Evolutionary conservation across 2,888 invertebrate genomes (phyloP), one percentile per base, ranked within the genome.

Genomic region (Meteorus cinctellus): DNA sequence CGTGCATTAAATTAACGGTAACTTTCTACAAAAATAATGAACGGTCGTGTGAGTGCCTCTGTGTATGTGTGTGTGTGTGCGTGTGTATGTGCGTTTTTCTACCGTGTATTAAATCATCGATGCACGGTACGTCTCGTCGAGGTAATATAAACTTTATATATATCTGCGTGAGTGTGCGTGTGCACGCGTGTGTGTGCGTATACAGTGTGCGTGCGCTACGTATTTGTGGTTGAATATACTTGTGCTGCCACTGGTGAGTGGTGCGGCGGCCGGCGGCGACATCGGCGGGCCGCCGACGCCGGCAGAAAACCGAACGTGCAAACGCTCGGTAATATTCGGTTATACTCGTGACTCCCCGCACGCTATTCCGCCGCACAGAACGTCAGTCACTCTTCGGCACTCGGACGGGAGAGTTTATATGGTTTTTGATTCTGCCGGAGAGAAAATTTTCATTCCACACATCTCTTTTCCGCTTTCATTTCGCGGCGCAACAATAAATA

Each of bases 341-440:
- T 63, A 72, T 75, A n/a, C 75, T 81, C 81, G 81, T 76, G 51
- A 74, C 31, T 76, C 74, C 77, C 84, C 86, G 86, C 79, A 78
- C 74, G 75, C 81, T 75, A 78, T 81, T 80, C 82, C 82, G 82
- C 82, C 80, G 77, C 83, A 55, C 79, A 81, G 84, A 85, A 86
- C 88, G 86, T 87, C 88, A 89, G 89, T 89, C 87, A 87, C 89
- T 87, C 88, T 88, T 87, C 87, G 87, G 88, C 88, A 86, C 84
- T 88, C 89, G 89, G 87, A 87, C 88, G 86, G 87, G 84, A 84
- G 84, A 84, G 88, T 86, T 82, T 81, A 83, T 82, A 82, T 82
- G 80, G 80, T 81, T 82, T 81, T 80, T 41, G 78, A 71, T 77
- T 77, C 72, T 80, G 73, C 76, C 77, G 77, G 63, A 63, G 29